Percentiles rank a stretch among this genome's conserved stretches.
Conservation (phyloP, 1,140 invertebrate species). For the Drosophila asahinai region DNA sequence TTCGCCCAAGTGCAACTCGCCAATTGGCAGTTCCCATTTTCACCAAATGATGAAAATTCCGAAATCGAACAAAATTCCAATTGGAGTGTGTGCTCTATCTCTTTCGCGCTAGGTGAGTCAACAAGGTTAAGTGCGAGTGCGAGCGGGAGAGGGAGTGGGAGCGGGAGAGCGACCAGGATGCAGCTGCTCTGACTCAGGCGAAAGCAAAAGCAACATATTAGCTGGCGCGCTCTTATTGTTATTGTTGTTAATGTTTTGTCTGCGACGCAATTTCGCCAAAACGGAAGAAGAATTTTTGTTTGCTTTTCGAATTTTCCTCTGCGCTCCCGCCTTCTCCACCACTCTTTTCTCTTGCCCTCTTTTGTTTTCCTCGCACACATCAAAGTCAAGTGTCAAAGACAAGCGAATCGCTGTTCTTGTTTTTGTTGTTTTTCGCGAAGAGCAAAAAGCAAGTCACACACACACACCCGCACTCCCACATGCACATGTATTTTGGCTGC, state of each 20-base stretch:
- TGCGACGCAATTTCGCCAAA: conserved; percentile 74
- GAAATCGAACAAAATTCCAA: conserved; percentile 67
- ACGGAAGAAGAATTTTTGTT: conserved; percentile 61
- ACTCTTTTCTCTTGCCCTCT: conserved; percentile 5
- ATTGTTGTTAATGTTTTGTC: conserved; percentile 64
- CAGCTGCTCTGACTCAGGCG: conserved; percentile 38
- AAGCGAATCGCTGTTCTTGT: conserved; percentile 47
- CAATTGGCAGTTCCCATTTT: conserved; percentile 24
- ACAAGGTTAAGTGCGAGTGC: conserved; percentile 58
- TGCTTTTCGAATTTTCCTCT: conserved; percentile 52
- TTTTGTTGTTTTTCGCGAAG: conserved; percentile 44
- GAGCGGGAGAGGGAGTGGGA: conserved; percentile 6
- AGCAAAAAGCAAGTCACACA: conserved; percentile 55
- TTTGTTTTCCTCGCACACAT: conserved; percentile 55
- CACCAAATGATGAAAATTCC: conserved; percentile 32
- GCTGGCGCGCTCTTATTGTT: conserved; percentile 42
- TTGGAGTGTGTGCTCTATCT: conserved; percentile 44
- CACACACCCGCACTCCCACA: conserved; percentile 35
- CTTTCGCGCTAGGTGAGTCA: conserved; percentile 61
- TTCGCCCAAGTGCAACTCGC: conserved; percentile 11
- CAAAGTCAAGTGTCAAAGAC: conserved; percentile 82
- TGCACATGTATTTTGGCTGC: conserved; percentile 69
- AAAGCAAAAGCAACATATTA: conserved; percentile 31
- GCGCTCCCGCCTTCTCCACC: conserved; percentile 10
- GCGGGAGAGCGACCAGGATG: conserved; percentile 54